These are phyloP conservation scores for Isurus oxyrinchus DNA, from an alignment of 2,113 vertebrate genomes.

Conservation along the genomic window DNA sequence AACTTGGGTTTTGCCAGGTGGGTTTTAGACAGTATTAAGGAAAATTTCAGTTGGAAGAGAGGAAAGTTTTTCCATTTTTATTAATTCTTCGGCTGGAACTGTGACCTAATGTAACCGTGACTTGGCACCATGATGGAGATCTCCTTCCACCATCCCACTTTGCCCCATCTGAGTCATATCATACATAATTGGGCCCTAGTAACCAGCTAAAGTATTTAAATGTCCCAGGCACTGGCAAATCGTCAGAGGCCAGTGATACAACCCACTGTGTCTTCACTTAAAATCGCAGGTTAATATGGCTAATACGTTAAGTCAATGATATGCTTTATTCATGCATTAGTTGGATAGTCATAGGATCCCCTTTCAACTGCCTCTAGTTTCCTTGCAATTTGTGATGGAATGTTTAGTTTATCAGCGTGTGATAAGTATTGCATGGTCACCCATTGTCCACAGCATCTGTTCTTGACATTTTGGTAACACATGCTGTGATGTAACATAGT, in stretches of 20 bases:
- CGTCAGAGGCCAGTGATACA: background rate
- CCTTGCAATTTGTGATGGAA: background rate
- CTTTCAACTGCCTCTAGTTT: background rate
- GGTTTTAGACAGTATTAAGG: background rate
- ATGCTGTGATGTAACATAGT: background rate
- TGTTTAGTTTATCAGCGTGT: background rate
- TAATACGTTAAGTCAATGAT: background rate
- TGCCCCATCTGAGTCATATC: background rate
- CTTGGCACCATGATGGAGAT: background rate
- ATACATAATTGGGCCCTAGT: background rate
- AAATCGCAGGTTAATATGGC: background rate
- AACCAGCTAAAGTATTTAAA: background rate
- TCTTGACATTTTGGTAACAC: background rate
- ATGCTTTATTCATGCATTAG: background rate
- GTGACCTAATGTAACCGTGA: background rate
- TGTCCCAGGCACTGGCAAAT: background rate
- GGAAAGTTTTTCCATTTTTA: background rate
- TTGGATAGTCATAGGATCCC: background rate
- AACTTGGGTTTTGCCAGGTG: background rate
- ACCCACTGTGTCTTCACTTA: background rate
- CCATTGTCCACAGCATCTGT: background rate
- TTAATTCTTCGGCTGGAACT: background rate
- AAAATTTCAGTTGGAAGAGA: background rate
- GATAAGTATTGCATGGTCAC: background rate
- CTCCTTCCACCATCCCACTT: background rate